Evolutionary conservation across 1,140 invertebrate species (phyloP).

Genomic region (Thaumetopoea pityocampa): DNA sequence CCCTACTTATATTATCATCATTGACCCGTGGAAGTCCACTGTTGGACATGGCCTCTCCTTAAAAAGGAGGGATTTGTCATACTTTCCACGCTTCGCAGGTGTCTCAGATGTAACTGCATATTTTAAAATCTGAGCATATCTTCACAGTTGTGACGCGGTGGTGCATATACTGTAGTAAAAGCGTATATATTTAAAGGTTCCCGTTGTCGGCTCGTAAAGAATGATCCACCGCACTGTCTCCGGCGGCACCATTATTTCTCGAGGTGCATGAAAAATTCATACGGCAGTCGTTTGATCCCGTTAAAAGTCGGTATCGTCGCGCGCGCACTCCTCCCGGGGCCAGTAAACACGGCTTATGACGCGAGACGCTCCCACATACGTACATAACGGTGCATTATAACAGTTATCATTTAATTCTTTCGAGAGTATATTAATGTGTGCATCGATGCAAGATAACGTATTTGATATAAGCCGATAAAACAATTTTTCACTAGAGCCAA

Average conservation of each 20-base stretch:
- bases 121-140: too few species aligned
- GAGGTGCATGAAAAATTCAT: slow-evolving; percentile 67
- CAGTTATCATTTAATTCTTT: slow-evolving; percentile 25
- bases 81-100: too few species aligned
- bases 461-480: too few species aligned
- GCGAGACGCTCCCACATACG: slow-evolving; percentile 16
- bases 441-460: too few species aligned
- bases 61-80: too few species aligned
- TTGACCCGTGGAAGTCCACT: too few species aligned
- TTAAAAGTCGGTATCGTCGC: slow-evolving; percentile 42
- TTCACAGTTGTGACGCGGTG: slow-evolving; percentile 1
- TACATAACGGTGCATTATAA: slow-evolving; percentile 19
- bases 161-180: slow-evolving; percentile 25
- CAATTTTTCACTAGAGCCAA: too few species aligned
- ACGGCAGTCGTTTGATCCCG: slow-evolving; percentile 51
- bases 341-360: slow-evolving; percentile 40
- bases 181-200: slow-evolving; percentile 59
- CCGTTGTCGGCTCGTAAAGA: slow-evolving; percentile 67
- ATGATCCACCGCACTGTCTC: slow-evolving; percentile 65
- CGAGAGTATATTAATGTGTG: slow-evolving; percentile 11
- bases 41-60: too few species aligned
- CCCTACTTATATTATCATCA: too few species aligned
- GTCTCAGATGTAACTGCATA: too few species aligned
- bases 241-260: slow-evolving; percentile 58
- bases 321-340: slow-evolving; percentile 47